Percentiles rank a stretch among this genome's conserved stretches.
phyloP scores from a whole-genome alignment of 2,888 invertebrate genomes.

The Spodoptera picta region DNA sequence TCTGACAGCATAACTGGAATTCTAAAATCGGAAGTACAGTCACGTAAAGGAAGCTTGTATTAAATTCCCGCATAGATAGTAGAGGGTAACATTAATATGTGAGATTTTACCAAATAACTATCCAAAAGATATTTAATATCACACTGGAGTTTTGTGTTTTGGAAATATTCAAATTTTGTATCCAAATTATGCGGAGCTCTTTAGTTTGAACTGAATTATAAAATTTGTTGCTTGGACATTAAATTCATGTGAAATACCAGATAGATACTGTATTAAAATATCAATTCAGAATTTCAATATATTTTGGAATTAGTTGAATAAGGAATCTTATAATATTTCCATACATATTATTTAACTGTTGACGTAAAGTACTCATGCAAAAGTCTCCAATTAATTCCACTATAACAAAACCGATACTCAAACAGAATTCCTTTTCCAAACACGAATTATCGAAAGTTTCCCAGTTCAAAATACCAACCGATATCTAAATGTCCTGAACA shows the following conservation, averaged over 20 bases:
- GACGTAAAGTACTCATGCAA: too few relatives aligned
- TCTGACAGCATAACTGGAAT: conserved; percentile 19
- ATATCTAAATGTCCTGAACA: conserved; percentile 15
- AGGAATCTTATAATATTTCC: too few relatives aligned
- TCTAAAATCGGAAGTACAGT: conserved; percentile 35
- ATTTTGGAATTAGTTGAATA: too few relatives aligned
- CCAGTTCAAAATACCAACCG: conserved; percentile 9
- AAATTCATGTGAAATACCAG: too few relatives aligned
- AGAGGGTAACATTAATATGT: conserved; percentile 33
- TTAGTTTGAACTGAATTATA: too few relatives aligned
- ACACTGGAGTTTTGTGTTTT: conserved; percentile 3
- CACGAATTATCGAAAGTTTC: conserved; percentile 35
- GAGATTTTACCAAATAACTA: conserved; percentile 33
- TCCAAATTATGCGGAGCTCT: too few relatives aligned
- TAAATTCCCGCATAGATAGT: conserved; percentile 43
- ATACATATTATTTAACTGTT: too few relatives aligned
- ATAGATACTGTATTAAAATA: too few relatives aligned
- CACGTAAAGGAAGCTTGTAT: conserved; percentile 45
- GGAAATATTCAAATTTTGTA: not conserved
- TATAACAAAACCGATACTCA: not conserved
- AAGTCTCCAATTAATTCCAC: too few relatives aligned
- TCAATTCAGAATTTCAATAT: too few relatives aligned
- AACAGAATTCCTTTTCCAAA: conserved; percentile 10
- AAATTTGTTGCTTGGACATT: too few relatives aligned
- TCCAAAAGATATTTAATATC: conserved; percentile 46